Percentiles rank a stretch among this genome's conserved stretches.
Conservation (phyloP, 2,888 invertebrate genomes). For the Dimorphilus gyrociliatus region DNA sequence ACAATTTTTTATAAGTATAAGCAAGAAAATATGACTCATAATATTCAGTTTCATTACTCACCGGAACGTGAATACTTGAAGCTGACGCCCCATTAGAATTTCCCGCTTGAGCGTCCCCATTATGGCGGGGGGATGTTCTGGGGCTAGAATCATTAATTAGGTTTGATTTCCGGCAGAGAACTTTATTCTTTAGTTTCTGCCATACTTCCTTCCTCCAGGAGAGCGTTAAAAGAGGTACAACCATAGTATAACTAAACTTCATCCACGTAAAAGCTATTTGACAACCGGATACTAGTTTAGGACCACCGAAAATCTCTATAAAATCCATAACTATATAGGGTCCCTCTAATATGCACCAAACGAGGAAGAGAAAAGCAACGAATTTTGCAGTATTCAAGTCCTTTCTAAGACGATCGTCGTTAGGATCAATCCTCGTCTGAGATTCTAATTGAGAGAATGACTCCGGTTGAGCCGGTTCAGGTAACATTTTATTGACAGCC, state of each 20-base stretch:
- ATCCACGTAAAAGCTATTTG: constrained; percentile 23
- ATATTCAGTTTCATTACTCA: no score
- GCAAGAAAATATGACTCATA: no score
- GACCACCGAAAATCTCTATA: constrained; percentile 8
- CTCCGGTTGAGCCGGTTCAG: no score
- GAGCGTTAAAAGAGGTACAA: constrained; percentile 20
- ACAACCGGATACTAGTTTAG: no score
- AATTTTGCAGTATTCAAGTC: constrained; percentile 16
- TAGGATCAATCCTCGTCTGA: no score
- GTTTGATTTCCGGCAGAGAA: constrained; percentile 24
- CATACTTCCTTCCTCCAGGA: constrained; percentile 22
- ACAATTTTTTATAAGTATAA: no score
- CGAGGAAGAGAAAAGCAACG: constrained; percentile 14
- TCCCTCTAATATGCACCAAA: constrained; percentile 20
- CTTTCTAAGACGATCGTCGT: no score
- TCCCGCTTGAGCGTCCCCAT: no score
- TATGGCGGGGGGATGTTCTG: no score
- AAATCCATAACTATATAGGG: constrained; percentile 15
- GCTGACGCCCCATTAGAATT: no score
- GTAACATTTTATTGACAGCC: constrained; percentile 12
- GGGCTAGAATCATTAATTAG: constrained; percentile 17
- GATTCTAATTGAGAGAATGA: no score
- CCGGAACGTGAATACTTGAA: no score
- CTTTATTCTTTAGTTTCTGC: constrained; percentile 20
- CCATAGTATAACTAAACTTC: constrained; percentile 18